These are phyloP conservation scores for Spilogale gracilis DNA, from an alignment of 2,113 vertebrate genomes.

Conservation along the genomic window DNA sequence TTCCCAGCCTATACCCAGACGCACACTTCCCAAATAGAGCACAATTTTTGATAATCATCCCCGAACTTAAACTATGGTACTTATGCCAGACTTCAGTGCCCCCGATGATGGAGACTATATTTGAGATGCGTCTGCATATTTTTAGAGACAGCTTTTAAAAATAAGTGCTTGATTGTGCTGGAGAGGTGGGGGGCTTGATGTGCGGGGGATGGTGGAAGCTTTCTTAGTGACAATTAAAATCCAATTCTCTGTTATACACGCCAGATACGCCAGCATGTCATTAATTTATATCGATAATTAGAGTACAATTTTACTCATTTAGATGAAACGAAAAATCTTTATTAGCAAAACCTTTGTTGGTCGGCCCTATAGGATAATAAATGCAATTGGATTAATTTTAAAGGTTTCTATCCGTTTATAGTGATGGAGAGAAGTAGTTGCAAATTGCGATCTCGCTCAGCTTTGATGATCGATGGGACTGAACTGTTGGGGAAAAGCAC, in stretches of 20 bases:
- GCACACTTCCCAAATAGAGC: not conserved
- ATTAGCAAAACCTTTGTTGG: not conserved
- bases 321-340: constrained; percentile 15
- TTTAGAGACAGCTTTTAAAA: constrained; percentile 20
- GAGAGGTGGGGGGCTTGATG: not conserved
- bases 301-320: not conserved
- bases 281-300: not conserved
- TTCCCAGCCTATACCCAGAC: not conserved
- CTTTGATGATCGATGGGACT: not conserved
- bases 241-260: not conserved
- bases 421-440: not conserved
- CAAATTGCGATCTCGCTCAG: not conserved
- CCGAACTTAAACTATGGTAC: accelerated
- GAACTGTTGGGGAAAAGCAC: not conserved
- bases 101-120: not conserved
- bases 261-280: not conserved
- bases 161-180: not conserved
- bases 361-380: not conserved
- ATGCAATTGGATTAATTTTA: not conserved
- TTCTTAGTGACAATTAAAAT: constrained; percentile 41
- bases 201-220: not conserved
- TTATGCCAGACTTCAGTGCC: not conserved
- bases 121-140: not conserved
- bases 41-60: not conserved
- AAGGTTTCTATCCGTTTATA: not conserved